Conservation (phyloP, 2,113 vertebrate species). For the Scolopax mira region DNA sequence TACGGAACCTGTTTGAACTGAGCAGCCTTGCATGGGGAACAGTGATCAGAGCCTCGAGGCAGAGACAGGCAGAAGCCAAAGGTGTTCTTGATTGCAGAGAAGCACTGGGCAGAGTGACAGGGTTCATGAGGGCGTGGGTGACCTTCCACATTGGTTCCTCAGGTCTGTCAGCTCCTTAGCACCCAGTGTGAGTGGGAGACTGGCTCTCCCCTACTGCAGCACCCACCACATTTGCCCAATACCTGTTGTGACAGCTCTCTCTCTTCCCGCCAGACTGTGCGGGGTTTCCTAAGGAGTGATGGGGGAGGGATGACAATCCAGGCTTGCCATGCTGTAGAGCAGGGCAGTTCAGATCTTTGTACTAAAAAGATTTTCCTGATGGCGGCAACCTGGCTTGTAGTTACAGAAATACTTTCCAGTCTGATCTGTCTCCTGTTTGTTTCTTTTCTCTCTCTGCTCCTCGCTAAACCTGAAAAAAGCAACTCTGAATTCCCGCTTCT, state of each 20-base stretch:
- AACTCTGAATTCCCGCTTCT: neutral
- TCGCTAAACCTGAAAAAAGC: neutral
- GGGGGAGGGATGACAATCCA: neutral
- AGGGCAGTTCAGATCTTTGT: neutral
- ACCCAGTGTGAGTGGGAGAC: accelerated
- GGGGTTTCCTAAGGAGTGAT: neutral
- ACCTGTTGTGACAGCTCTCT: neutral
- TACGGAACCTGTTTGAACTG: neutral
- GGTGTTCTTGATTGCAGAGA: neutral
- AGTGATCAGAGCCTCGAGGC: accelerated
- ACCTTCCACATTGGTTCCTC: neutral
- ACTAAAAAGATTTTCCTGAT: neutral
- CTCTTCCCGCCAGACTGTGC: neutral
- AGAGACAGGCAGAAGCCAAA: neutral
- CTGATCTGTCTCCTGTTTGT: neutral
- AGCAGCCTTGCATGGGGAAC: neutral
- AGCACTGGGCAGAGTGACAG: neutral
- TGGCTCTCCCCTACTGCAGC: accelerated
- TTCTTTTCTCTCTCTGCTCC: neutral
- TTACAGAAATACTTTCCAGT: neutral
- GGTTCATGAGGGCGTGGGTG: neutral
- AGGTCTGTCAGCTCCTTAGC: neutral
- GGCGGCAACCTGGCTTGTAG: neutral
- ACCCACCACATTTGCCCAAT: neutral
- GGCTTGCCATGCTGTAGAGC: neutral